Base-by-base conservation (phyloP, 2,888 invertebrate genomes). In the Drosophila neonasuta region DNA sequence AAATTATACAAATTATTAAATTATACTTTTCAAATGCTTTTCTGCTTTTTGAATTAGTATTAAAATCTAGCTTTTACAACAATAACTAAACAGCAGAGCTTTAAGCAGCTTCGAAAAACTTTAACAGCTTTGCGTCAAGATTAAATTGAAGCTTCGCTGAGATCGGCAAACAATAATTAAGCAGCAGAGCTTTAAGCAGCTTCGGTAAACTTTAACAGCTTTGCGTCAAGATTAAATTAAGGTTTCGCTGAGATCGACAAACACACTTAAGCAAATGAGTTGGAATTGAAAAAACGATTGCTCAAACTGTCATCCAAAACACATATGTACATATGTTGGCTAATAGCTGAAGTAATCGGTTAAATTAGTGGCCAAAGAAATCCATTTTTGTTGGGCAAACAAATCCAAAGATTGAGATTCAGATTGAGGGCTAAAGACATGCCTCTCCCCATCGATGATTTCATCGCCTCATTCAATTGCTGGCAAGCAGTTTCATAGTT, bases 401-500 rank as follows among this genome's bases (percentile, higher is more conserved):
- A 30, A 29, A 32, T 13, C 39, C 8, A 15, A 13, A 36, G 9
- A 46, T 46, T 15, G 55, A 17, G 44, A 34, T 34, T 24, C 32
- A 32, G 32, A 32, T 11, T 59, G 51, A 51, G 20, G 42, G 32
- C 32, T 39, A 7, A 5, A 36, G 41, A 24, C 24, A 24, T 24
- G 24, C 1, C 24, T 24, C 24, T 24, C 3, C 8, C 4, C 34
- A 39, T 41, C 50, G 29, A 49, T 57, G 45, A 45, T 20, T 36
- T 56, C 24, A 57, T 32, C 39, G 44, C 48, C 20, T 20, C n/a
- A 39, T 59, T 74, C 58, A 60, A 60, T 60, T 55, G 55, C 29
- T 56, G 45, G 9, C 42, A n/a, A 56, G 45, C 52, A 48, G 34
- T 58, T 54, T 64, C 32, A 58, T 39, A 60, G 75, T 60, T 60